A percentile compares a stretch with the other conserved stretches of the same genome.
Evolutionary conservation across 2,888 invertebrate species (phyloP).

Genomic region (Drosophila seclusa): DNA sequence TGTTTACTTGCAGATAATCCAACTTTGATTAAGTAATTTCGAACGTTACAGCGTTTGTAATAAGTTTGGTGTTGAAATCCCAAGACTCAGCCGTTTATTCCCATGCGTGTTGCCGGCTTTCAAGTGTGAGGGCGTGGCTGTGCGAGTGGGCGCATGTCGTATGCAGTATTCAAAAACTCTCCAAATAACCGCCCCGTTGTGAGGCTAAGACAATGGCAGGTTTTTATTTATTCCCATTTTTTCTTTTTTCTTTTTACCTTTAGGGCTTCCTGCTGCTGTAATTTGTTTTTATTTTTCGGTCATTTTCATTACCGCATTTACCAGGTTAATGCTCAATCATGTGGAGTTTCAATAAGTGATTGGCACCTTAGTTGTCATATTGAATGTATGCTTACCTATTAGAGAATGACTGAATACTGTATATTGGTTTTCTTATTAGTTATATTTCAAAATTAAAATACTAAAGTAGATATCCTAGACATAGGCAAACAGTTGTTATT

Average conservation of each 20-base stretch:
- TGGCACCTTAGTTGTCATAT: conserved; percentile 42
- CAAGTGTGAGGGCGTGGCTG: conserved; percentile 1
- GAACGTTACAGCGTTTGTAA: conserved; percentile 52
- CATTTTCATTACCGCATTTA: conserved; percentile 46
- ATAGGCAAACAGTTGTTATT: neutral
- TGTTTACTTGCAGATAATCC: conserved; percentile 80
- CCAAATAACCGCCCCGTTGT: conserved; percentile 40
- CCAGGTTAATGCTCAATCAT: conserved; percentile 38
- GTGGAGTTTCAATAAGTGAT: conserved; percentile 49
- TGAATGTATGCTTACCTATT: conserved; percentile 25
- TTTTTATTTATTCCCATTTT: neutral
- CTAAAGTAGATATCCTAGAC: neutral
- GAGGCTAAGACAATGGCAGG: conserved; percentile 45
- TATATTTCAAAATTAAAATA: neutral
- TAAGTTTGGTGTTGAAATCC: conserved; percentile 82
- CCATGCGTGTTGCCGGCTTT: conserved; percentile 45
- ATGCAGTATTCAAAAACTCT: conserved; percentile 31
- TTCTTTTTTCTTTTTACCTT: conserved; percentile 7
- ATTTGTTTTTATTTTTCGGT: conserved; percentile 31
- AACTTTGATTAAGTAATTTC: conserved; percentile 84
- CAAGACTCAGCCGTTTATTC: conserved; percentile 72
- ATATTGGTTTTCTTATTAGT: neutral
- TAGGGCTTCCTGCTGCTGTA: conserved; percentile 43
- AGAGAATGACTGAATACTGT: conserved; percentile 4
- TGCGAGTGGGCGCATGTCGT: conserved; percentile 31